phyloP scores from a whole-genome alignment of 1,140 invertebrate species.

The Drosophila bipectinata region DNA sequence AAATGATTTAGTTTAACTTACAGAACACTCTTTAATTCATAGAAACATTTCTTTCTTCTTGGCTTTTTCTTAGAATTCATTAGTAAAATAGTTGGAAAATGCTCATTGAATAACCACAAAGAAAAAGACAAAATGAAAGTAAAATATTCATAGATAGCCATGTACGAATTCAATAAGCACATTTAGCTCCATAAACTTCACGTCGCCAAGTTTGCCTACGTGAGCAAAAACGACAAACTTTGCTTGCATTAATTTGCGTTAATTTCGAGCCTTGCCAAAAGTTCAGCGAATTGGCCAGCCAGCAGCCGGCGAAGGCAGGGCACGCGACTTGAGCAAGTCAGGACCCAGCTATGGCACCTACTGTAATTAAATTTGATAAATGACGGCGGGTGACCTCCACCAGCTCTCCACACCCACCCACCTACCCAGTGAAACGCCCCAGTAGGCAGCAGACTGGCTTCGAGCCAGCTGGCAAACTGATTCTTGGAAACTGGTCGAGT shows the following conservation, averaged over 20 bases:
- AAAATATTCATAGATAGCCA: conserved; percentile 47
- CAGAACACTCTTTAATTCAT: conserved; percentile 4
- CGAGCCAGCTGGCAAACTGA: conserved; percentile 42
- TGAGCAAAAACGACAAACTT: conserved; percentile 50
- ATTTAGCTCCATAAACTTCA: conserved; percentile 36
- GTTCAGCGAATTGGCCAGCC: conserved; percentile 23
- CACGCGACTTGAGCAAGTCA: conserved; percentile 14
- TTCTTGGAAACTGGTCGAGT: conserved; percentile 52
- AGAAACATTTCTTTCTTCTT: not conserved
- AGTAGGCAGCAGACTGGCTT: conserved; percentile 16
- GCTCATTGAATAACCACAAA: conserved; percentile 23
- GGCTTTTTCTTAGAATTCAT: conserved; percentile 3
- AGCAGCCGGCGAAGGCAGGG: conserved; percentile 6
- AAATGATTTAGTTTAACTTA: conserved; percentile 28
- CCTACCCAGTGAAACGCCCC: not conserved
- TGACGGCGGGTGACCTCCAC: conserved; percentile 27
- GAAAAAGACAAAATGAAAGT: not conserved
- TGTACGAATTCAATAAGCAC: conserved; percentile 49
- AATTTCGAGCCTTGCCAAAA: conserved; percentile 40
- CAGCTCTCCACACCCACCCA: not conserved
- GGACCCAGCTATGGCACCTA: conserved; percentile 19
- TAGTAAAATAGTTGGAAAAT: conserved; percentile 30
- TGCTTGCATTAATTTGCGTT: conserved; percentile 62
- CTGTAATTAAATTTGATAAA: conserved; percentile 67
- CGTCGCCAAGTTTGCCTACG: conserved; percentile 51